phyloP scores from a whole-genome alignment of 2,888 invertebrate species.

The Lithophane semibrunnea region DNA sequence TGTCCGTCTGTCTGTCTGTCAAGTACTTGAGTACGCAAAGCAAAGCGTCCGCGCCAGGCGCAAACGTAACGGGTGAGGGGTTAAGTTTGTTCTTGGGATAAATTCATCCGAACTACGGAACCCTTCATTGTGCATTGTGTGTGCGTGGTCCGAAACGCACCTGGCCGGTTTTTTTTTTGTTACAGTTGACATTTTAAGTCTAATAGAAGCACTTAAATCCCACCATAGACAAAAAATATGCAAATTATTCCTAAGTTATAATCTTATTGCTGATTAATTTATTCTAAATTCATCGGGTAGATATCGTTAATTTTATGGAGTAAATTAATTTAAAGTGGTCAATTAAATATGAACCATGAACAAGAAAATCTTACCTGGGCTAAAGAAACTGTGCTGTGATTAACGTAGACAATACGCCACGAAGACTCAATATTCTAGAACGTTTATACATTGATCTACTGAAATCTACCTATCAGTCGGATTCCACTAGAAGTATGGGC shows the following conservation, averaged over 20 bases:
- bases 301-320: not conserved
- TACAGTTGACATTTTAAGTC: not conserved
- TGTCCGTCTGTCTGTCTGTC: too few relatives aligned
- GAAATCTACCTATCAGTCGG: not conserved
- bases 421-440: not conserved
- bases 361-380: not conserved
- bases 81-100: too few relatives aligned
- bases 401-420: not conserved
- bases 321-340: constrained; percentile 17
- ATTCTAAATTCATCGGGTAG: not conserved
- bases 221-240: not conserved
- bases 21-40: too few relatives aligned
- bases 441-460: not conserved
- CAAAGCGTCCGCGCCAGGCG: too few relatives aligned
- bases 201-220: not conserved
- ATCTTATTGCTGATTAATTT: constrained; percentile 13
- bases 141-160: too few relatives aligned
- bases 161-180: not conserved
- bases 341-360: constrained; percentile 13
- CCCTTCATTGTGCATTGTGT: too few relatives aligned
- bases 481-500: not conserved
- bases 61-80: too few relatives aligned
- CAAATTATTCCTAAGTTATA: not conserved
- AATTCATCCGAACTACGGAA: too few relatives aligned
- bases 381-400: not conserved